Base-by-base conservation (phyloP, 2,888 invertebrate species). In the Lasioglossum zephyrum region DNA sequence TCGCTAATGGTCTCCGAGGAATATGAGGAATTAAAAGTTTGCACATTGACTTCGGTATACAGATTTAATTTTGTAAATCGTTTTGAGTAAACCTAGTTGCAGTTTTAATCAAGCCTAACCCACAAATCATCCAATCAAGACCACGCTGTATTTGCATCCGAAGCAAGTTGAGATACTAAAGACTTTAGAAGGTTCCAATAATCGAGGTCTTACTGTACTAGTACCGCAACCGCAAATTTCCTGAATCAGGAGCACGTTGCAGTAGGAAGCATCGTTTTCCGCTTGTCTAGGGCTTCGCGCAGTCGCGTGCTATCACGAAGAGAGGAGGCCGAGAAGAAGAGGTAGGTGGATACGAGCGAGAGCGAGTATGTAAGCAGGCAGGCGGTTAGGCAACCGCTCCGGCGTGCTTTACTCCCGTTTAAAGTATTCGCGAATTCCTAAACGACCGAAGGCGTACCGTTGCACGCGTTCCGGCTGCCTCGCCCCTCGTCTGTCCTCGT, bases 401-500 rank as follows among this genome's bases (percentile, higher is more conserved):
- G 57, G 16, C 13, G 39, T 79, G 72, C 49, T 80, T 88, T 90
- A 88, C 89, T 87, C 90, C 86, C 85, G 77, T 91, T 91, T 88
- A 84, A 87, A 90, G 77, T 83, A 89, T 90, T 88, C 81, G 87
- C 78, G 82, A 85, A 92, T 92, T 90, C 91, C 85, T 90, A 88
- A 90, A 88, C 87, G 87, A 86, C 57, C 79, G 88, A 47, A 47
- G 82, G 69, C 86, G 88, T 91, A 92, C 91, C 91, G 91, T 91
- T 91, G 91, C 79, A 36, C 73, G 73, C 83, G 73, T 63, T 76
- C 80, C 26, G 44, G 44, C 69, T n/a, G 66, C 60, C 84, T 84
- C 75, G 79, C 39, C 72, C 16, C 81, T 66, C 70, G 73, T 63
- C 41, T 69, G 47, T 79, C 79, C 72, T 85, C 87, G 82, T 77